Percentiles rank a stretch among this genome's conserved stretches.
Evolutionary conservation across 2,888 invertebrate genomes (phyloP).

Genomic region (Acanthacorydalis orientalis): DNA sequence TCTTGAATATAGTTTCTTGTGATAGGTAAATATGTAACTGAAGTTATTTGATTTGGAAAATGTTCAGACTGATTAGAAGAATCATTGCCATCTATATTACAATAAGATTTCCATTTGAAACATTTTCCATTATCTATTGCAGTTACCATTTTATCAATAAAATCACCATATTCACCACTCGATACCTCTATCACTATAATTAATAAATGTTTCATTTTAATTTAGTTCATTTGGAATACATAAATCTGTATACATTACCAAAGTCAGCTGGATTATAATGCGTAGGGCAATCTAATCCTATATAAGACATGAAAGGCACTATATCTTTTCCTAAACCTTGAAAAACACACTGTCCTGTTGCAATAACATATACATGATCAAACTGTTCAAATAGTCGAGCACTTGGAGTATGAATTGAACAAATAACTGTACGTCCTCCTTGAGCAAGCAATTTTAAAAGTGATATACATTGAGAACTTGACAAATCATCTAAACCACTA

Average conservation of each 20-base stretch:
- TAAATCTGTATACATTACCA: constrained; percentile 35
- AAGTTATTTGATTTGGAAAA: constrained; percentile 23
- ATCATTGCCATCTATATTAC: constrained; percentile 13
- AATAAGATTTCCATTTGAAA: constrained; percentile 28
- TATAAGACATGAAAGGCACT: constrained; percentile 60
- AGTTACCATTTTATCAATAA: constrained; percentile 48
- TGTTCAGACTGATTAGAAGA: constrained; percentile 9
- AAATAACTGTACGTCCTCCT: constrained; percentile 79
- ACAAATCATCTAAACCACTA: constrained; percentile 82
- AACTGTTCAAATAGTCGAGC: constrained; percentile 83
- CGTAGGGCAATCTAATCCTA: constrained; percentile 71
- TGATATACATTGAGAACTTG: constrained; percentile 75
- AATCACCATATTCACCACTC: constrained; percentile 62
- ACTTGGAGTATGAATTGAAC: constrained; percentile 93
- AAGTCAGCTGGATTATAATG: constrained; percentile 96
- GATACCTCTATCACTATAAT: constrained; percentile 62
- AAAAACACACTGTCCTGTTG: constrained; percentile 79
- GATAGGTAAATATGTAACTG: constrained; percentile 16
- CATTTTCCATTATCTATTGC: constrained; percentile 48
- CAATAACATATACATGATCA: constrained; percentile 78
- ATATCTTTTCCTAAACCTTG: constrained; percentile 64
- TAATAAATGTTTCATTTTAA: constrained; percentile 5
- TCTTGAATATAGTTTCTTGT: background rate
- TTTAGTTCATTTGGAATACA: background rate
- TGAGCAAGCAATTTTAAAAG: constrained; percentile 70